These are phyloP conservation scores for Egretta garzetta DNA, from an alignment of 2,113 vertebrate genomes.

Conservation along the genomic window DNA sequence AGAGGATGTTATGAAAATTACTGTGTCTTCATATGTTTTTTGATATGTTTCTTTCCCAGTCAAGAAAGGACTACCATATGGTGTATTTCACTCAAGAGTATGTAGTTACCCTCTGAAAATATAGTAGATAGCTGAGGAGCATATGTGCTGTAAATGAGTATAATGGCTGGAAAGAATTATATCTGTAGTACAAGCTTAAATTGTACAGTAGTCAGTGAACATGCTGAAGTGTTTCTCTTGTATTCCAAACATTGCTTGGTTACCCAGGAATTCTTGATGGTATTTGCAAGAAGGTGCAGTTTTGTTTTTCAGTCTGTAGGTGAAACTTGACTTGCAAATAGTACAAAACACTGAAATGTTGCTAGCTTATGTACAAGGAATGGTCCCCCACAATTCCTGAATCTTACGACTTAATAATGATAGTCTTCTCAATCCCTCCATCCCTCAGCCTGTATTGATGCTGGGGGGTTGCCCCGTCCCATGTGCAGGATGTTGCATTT, in stretches of 20 bases:
- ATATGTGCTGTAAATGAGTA: rapidly evolving
- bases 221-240: not conserved
- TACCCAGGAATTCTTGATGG: not conserved
- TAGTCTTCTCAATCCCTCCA: not conserved
- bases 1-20: not conserved
- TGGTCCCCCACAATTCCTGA: not conserved
- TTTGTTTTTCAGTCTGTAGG: not conserved
- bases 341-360: not conserved
- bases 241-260: not conserved
- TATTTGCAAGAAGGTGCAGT: not conserved
- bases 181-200: not conserved
- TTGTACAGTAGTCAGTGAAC: not conserved
- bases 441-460: not conserved
- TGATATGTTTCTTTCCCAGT: not conserved
- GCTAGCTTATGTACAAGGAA: not conserved
- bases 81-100: not conserved
- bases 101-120: not conserved
- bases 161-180: not conserved
- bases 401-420: not conserved
- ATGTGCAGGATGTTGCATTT: not conserved
- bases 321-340: not conserved
- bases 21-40: not conserved
- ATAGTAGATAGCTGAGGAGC: not conserved
- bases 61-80: not conserved
- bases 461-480: rapidly evolving